Evolutionary conservation across 2,797 vertebrate genomes (phyloP), one percentile per base, ranked within the genome.

Genomic region (Pitangus sulphuratus): DNA sequence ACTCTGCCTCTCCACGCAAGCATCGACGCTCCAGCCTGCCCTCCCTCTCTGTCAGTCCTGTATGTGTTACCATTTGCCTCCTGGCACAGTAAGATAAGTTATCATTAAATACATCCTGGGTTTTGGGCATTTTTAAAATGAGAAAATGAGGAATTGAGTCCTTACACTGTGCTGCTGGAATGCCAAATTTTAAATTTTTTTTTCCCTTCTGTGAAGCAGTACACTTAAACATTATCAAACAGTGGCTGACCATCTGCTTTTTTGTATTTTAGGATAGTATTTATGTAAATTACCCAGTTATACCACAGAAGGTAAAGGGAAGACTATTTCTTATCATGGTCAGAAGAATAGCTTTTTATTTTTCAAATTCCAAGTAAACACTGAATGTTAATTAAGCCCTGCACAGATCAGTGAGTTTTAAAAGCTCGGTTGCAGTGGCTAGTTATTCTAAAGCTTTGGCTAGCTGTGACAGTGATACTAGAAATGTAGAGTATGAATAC

Each of bases 21-120:
- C 97, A 98, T 94, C 99, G 99, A 97, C 98, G 99, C 93, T 99
- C 99, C 99, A 99, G 99, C 98, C 99, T 99, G 97, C 99, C 99
- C 90, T 98, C 99, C 97, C 98, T 99, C 97, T 99, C 98, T 99
- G 98, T 98, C 98, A 99, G 98, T 98, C 98, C 99, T 98, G 99
- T 99, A 99, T 99, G 99, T 99, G 96, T 97, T 97, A 56, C 93
- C 96, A 87, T 98, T 97, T 97, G 91, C 96, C 97, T 98, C 96
- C 97, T 97, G 97, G 96, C 97, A 85, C 97, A 96, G 96, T 97
- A 98, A 98, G 98, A 98, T 97, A 98, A 97, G 97, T 98, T 97
- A 94, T 97, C 98, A 98, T 94, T 98, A 98, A 98, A 98, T 98
- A 98, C 98, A 98, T 98, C 98, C 98, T 97, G 93, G 97, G 61